Evolutionary conservation across 2,888 invertebrate species (phyloP), one percentile per base, ranked within the genome.

Genomic region (Dromius quadrimaculatus): DNA sequence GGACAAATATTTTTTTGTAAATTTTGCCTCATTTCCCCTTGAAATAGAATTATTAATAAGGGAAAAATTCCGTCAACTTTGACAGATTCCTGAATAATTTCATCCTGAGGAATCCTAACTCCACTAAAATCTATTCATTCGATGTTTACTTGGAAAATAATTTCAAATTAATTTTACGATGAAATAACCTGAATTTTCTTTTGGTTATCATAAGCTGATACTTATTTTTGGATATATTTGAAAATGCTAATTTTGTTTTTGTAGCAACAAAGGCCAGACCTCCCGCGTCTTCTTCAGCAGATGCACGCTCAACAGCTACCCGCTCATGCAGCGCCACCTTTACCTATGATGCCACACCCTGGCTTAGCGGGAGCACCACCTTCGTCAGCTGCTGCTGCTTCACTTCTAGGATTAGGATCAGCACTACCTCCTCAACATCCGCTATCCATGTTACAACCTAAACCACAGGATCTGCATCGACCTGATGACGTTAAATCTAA

Each of bases 241-340:
- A n/a, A n/a, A n/a, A n/a, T n/a, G n/a, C n/a, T n/a, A n/a, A n/a
- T n/a, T n/a, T n/a, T n/a, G n/a, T n/a, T 41, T 13, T 41, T 87
- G 71, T 87, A 93, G 92, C 93, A 93, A 90, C 93, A 93, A 85
- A 87, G 93, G 83, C 92, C 92, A 71, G 93, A 93, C 82, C 84
- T 93, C 77, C 93, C 93, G 32, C 87, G 93, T 82, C 83, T 92
- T 74, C 85, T 95, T 82, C 95, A 95, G 84, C 95, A 95, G 84
- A 94, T 95, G 93, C 95, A 95, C 82, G 94, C 94, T 32, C 94
- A 94, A 77, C 80, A 87, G 72, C 91, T 93, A 75, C 86, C 85
- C 11, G 86, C 89, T 71, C 90, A 90, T 72, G 89, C 89, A 47
- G 91, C 92, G 63, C 90, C 91, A 41, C 90, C 91, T n/a, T 83